Conservation (phyloP, 2,797 vertebrate species). For the Platalea minor region DNA sequence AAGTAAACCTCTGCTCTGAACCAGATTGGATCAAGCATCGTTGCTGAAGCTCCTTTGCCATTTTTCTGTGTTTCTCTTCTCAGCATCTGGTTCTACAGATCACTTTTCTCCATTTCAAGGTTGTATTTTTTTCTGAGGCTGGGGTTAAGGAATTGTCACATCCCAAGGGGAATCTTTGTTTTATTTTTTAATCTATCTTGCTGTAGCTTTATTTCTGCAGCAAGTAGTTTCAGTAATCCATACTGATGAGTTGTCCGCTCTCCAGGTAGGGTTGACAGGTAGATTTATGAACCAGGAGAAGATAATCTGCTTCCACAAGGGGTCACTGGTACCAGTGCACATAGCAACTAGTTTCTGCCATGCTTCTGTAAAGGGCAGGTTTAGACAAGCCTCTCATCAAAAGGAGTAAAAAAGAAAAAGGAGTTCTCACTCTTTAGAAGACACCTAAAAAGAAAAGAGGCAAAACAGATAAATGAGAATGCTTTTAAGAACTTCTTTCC, state of each 20-base stretch:
- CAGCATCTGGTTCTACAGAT: constrained; percentile 18
- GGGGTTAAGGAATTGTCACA: constrained; percentile 49
- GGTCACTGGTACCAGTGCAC: constrained; percentile 34
- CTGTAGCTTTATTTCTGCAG: constrained; percentile 57
- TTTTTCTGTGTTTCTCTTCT: constrained; percentile 8
- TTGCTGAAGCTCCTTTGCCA: not conserved
- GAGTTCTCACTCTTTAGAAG: not conserved
- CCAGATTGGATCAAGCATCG: not conserved
- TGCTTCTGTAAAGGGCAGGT: not conserved
- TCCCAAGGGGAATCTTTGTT: constrained; percentile 39
- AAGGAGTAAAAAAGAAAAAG: not conserved
- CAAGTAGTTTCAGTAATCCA: constrained; percentile 47
- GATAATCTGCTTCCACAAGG: constrained; percentile 58
- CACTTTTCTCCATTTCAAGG: constrained; percentile 57
- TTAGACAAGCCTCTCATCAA: constrained; percentile 5
- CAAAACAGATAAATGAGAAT: not conserved
- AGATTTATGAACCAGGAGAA: constrained; percentile 59
- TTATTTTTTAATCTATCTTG: constrained; percentile 55
- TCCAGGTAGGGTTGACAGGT: constrained; percentile 47
- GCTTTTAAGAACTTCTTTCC: not conserved
- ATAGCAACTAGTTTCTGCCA: constrained; percentile 25
- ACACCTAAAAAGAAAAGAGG: not conserved
- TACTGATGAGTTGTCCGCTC: constrained; percentile 41
- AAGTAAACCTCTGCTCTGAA: constrained; percentile 38
- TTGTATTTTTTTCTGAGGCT: constrained; percentile 32